Evolutionary conservation across 2,888 invertebrate species (phyloP).

Genomic region (Spodoptera littoralis): DNA sequence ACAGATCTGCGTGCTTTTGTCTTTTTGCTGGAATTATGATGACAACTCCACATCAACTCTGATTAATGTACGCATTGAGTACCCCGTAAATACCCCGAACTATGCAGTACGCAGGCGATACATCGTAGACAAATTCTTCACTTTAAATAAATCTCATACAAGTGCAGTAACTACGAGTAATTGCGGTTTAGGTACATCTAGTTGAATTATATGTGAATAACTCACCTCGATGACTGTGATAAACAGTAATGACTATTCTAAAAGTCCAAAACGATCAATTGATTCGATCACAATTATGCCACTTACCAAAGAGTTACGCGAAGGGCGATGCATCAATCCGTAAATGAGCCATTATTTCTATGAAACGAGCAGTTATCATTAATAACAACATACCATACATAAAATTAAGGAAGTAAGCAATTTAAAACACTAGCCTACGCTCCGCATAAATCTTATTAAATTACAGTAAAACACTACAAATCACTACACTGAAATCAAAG

Average conservation of each 20-base stretch:
- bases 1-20: constrained; percentile 25
- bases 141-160: constrained; percentile 9
- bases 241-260: neutral
- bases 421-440: constrained; percentile 31
- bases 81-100: constrained; percentile 20
- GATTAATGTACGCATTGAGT: constrained; percentile 29
- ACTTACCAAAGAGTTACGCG: constrained; percentile 6
- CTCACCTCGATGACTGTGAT: neutral
- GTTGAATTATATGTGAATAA: neutral
- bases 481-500: constrained; percentile 35
- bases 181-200: neutral
- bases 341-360: constrained; percentile 28
- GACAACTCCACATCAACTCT: constrained; percentile 2
- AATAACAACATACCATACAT: constrained; percentile 23
- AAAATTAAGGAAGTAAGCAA: constrained; percentile 34
- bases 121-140: constrained; percentile 8
- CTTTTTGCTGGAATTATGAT: constrained; percentile 19
- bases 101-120: constrained; percentile 27
- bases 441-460: constrained; percentile 42
- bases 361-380: constrained; percentile 18
- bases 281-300: constrained; percentile 24
- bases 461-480: constrained; percentile 41
- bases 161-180: constrained; percentile 5
- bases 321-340: constrained; percentile 29
- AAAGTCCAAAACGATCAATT: constrained; percentile 7